Evolutionary conservation across 2,888 invertebrate genomes (phyloP).

Genomic region (Rotaria sp.): DNA sequence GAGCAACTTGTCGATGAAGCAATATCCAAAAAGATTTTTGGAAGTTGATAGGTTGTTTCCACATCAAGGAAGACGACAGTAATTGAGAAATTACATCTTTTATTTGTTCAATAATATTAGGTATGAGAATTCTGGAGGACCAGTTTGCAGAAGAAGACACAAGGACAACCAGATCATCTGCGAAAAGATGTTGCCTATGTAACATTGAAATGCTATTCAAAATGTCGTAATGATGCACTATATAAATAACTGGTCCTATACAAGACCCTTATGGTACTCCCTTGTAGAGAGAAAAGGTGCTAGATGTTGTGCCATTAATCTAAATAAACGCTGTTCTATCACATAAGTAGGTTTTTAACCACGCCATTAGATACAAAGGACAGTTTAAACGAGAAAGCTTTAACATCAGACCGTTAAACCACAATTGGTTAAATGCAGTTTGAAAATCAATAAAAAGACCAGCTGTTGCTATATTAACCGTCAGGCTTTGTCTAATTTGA

Average conservation of each 20-base stretch:
- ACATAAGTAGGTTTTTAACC: background rate
- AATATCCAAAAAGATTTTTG: background rate
- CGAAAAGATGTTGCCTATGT: background rate
- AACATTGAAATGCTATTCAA: background rate
- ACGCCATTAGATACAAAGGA: background rate
- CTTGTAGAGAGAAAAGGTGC: background rate
- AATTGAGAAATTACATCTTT: too few species aligned
- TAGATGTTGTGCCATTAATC: background rate
- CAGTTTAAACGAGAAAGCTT: background rate
- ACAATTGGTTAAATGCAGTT: background rate
- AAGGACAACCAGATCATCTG: background rate
- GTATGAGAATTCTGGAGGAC: background rate
- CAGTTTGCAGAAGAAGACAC: background rate
- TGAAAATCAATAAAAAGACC: background rate
- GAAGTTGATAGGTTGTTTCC: background rate
- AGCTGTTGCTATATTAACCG: too few species aligned
- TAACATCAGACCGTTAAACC: background rate
- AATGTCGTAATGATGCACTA: background rate
- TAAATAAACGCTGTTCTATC: background rate
- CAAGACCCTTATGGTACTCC: background rate
- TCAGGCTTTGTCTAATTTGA: too few species aligned
- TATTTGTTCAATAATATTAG: too few species aligned
- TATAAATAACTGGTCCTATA: background rate
- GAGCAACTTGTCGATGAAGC: background rate
- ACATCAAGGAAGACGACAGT: background rate